A percentile compares a stretch with the other conserved stretches of the same genome.
phyloP scores from a whole-genome alignment of 2,113 vertebrate species.

The Nycticorax nycticorax region DNA sequence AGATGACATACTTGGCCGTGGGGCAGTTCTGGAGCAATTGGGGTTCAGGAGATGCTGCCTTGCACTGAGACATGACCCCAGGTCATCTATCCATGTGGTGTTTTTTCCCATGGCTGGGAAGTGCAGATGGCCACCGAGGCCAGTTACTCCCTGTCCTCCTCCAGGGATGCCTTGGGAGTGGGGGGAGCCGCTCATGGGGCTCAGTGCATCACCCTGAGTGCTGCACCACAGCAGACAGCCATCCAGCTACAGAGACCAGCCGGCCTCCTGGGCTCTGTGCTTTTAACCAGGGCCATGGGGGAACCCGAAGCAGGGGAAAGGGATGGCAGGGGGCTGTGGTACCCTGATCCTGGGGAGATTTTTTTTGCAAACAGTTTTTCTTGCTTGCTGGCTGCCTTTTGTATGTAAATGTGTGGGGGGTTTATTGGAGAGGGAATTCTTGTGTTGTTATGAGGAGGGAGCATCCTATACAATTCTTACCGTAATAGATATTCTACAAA shows the following conservation, averaged over 20 bases:
- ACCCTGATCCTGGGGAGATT: neutral
- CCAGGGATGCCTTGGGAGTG: neutral
- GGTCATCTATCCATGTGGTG: rapidly evolving
- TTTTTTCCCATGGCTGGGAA: neutral
- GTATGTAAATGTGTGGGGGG: neutral
- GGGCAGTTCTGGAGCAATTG: neutral
- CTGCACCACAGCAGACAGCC: neutral
- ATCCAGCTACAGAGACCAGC: rapidly evolving
- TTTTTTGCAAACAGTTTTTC: neutral
- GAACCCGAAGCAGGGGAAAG: neutral
- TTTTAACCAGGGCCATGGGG: neutral
- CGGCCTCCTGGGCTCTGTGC: neutral
- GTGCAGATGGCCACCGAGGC: neutral
- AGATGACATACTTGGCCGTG: rapidly evolving
- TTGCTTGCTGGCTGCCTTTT: neutral
- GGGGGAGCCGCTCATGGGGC: neutral
- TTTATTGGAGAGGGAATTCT: neutral
- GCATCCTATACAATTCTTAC: neutral
- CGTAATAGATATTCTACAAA: neutral
- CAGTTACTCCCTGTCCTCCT: neutral
- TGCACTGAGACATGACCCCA: neutral
- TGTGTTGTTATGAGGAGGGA: neutral
- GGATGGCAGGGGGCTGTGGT: neutral
- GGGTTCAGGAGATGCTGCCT: neutral
- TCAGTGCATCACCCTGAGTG: neutral